phyloP scores from a whole-genome alignment of 2,888 invertebrate species.

The Perizoma affinitatum region DNA sequence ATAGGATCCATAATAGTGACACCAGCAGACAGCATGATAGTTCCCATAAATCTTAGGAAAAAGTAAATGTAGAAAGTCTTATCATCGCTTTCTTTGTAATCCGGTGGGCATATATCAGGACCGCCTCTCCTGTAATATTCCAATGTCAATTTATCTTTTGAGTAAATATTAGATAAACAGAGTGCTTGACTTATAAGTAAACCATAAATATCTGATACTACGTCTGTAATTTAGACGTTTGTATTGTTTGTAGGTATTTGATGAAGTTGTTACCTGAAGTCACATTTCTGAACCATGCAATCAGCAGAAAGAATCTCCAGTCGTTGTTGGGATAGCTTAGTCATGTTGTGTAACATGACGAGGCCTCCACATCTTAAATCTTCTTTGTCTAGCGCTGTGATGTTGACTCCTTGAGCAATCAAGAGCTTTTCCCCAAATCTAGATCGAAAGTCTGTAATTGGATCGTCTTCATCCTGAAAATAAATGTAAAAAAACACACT shows the following conservation, averaged over 20 bases:
- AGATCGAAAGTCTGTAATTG: slow-evolving; percentile 89
- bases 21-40: slow-evolving; percentile 92
- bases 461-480: slow-evolving; percentile 87
- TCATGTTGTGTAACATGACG: slow-evolving; percentile 87
- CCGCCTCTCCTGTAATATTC: slow-evolving; percentile 86
- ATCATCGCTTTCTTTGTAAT: slow-evolving; percentile 90
- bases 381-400: slow-evolving; percentile 88
- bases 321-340: slow-evolving; percentile 80
- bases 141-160: slow-evolving; percentile 57
- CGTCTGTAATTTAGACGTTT: slow-evolving; percentile 26
- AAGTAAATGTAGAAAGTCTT: slow-evolving; percentile 94
- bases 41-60: slow-evolving; percentile 90
- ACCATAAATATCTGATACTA: slow-evolving; percentile 45
- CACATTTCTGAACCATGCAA: slow-evolving; percentile 91
- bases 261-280: slow-evolving; percentile 82
- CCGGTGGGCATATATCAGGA: slow-evolving; percentile 91
- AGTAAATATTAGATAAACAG: slow-evolving; percentile 55
- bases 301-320: slow-evolving; percentile 86
- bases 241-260: slow-evolving; percentile 10
- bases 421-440: slow-evolving; percentile 87
- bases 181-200: slow-evolving; percentile 51
- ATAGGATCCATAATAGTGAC: slow-evolving; percentile 95
- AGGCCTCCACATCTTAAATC: slow-evolving; percentile 90
- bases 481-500: too few species aligned
- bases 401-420: slow-evolving; percentile 87